Evolutionary conservation across 2,888 invertebrate species (phyloP), one percentile per base, ranked within the genome.

Genomic region (Oxycera nigricornis): DNA sequence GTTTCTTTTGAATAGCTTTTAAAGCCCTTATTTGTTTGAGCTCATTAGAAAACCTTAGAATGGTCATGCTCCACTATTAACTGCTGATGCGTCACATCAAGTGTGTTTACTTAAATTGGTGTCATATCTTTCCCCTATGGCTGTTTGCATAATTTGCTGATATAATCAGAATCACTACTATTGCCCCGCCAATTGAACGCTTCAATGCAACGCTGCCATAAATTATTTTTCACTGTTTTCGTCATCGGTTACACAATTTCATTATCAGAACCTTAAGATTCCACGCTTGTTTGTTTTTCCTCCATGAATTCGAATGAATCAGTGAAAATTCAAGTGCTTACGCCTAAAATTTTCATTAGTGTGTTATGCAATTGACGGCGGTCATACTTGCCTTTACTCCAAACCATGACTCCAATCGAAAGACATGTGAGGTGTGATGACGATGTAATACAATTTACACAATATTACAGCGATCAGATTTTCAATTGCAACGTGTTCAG

Each of bases 391-490:
- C 59, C 59, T 59, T 28, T 7, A 59, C 59, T 59, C 31, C 31
- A 61, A 11, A 46, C 1, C 31, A n/a, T 46, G 46, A 14, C 14
- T 46, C 17, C 6, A 14, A 46, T 3, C 22, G 28, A 28, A 28
- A 59, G 39, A 65, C 65, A 65, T 65, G 39, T 35, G 39, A 39
- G 35, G 39, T 65, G 39, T 65, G 41, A 65, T 17, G 57, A 7
- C 61, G 41, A 65, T 41, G 65, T 65, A 65, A 65, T 41, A 65
- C 24, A 65, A 65, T 65, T 65, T 65, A 41, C 65, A 39, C 65
- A 65, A 65, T 65, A 41, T 41, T 30, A 65, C 65, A 65, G 41
- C 30, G 20, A 30, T 11, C 65, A 35, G 65, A 65, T 65, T 65
- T 7, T 24, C 39, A 65, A 65, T 41, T 65, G 65, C 65, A 65